Percentiles rank a stretch among this genome's conserved stretches.
Conservation (phyloP, 2,797 vertebrate species). For the Cossypha heuglini region DNA sequence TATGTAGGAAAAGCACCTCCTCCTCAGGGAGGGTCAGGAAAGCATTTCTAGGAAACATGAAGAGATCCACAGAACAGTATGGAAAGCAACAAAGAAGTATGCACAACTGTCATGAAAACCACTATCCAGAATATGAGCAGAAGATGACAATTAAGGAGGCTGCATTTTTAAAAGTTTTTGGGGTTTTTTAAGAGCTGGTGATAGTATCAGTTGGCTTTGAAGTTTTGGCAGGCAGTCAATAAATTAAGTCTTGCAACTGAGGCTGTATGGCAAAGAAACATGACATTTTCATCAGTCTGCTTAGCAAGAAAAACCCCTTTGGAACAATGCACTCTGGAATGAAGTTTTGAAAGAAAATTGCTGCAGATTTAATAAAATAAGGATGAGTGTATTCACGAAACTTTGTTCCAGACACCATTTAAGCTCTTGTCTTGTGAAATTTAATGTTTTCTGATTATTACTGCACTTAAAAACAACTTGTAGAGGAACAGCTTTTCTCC, state of each 20-base stretch:
- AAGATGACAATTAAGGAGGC: background rate
- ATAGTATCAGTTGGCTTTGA: background rate
- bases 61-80: background rate
- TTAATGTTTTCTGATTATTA: background rate
- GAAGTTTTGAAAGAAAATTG: background rate
- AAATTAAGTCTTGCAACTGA: background rate
- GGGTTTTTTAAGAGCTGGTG: background rate
- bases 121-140: background rate
- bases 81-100: background rate
- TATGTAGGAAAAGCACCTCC: background rate
- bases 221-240: background rate
- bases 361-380: background rate
- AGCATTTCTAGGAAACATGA: background rate
- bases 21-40: background rate
- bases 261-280: background rate
- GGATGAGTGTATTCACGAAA: background rate
- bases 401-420: background rate
- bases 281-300: background rate
- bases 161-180: background rate
- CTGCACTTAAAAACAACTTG: background rate
- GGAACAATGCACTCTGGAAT: background rate
- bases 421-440: background rate
- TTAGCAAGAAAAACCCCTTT: background rate
- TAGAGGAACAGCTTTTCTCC: background rate
- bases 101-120: background rate